Evolutionary conservation across 2,888 invertebrate genomes (phyloP), one percentile per base, ranked within the genome.

Genomic region (Sturmia bella): DNA sequence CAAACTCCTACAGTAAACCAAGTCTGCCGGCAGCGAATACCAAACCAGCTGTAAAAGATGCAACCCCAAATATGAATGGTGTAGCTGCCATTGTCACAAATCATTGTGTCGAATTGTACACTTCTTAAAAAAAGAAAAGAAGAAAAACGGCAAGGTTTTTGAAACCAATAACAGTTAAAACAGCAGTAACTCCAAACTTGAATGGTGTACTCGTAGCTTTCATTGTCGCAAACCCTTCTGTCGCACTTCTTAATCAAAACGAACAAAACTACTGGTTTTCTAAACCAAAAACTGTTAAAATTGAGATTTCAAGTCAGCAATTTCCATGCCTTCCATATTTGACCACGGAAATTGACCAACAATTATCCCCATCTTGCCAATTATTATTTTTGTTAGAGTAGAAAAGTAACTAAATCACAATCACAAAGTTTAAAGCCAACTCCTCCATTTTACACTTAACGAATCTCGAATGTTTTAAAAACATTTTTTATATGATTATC

Each of bases 71-170:
- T 61, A 79, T 76, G 19, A 79, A 80, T 43, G 79, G 79, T 37
- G 56, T 50, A 24, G 19, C 52, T 21, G 50, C 48, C 48, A 43
- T 70, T 15, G 76, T 78, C 57, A 72, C 77, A 45, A 88, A 89
- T 61, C 85, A 86, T 68, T 89, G 89, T 69, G 89, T 89, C 43
- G 89, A 89, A 83, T 85, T 89, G 48, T 89, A 85, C 64, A 89
- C 88, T 57, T 85, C 88, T 59, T 88, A 87, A 84, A 68, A 41
- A 27, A 57, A 39, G 15, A 15, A 43, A n/a, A 21, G n/a, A 17
- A 13, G 32, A 56, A n/a, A 9, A n/a, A n/a, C n/a, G n/a, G n/a
- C n/a, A n/a, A n/a, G n/a, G n/a, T n/a, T n/a, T n/a, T n/a, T n/a
- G n/a, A n/a, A n/a, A n/a, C n/a, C n/a, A n/a, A n/a, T n/a, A n/a